Conservation (phyloP, 2,888 invertebrate genomes). For the Druceiella hillmani region DNA sequence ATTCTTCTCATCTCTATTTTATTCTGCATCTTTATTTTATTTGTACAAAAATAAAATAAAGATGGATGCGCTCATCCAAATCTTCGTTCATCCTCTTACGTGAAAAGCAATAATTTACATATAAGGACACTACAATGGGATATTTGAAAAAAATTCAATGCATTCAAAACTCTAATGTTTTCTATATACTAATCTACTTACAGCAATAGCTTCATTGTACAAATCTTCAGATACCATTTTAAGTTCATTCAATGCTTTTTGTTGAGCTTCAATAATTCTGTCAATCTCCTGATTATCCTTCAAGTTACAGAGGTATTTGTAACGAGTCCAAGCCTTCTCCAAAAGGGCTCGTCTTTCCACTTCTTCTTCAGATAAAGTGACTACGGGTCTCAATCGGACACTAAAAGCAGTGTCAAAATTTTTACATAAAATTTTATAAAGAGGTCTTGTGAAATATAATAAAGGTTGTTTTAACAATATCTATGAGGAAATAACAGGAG, state of each 20-base stretch:
- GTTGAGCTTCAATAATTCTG: constrained; percentile 62
- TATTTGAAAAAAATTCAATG: too few species aligned
- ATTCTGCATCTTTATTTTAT: too few species aligned
- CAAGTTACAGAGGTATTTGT: constrained; percentile 59
- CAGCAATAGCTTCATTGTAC: constrained; percentile 81
- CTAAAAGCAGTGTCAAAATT: constrained; percentile 32
- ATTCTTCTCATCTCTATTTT: too few species aligned
- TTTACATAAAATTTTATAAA: constrained; percentile 7
- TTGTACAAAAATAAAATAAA: too few species aligned
- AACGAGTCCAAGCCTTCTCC: constrained; percentile 70
- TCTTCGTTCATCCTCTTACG: too few species aligned
- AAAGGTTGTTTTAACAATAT: too few species aligned
- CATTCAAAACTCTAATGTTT: too few species aligned
- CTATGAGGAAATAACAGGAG: too few species aligned
- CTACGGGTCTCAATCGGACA: constrained; percentile 43
- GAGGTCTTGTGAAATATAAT: constrained; percentile 5
- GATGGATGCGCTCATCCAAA: too few species aligned
- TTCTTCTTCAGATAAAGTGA: constrained; percentile 50
- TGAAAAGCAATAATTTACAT: too few species aligned
- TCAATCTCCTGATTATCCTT: constrained; percentile 64
- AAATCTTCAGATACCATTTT: constrained; percentile 77
- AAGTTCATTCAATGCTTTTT: constrained; percentile 74
- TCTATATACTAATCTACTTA: too few species aligned
- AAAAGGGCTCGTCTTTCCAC: constrained; percentile 59
- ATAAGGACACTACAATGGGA: too few species aligned